phyloP scores from a whole-genome alignment of 2,113 vertebrate species.

The Sialia sialis region DNA sequence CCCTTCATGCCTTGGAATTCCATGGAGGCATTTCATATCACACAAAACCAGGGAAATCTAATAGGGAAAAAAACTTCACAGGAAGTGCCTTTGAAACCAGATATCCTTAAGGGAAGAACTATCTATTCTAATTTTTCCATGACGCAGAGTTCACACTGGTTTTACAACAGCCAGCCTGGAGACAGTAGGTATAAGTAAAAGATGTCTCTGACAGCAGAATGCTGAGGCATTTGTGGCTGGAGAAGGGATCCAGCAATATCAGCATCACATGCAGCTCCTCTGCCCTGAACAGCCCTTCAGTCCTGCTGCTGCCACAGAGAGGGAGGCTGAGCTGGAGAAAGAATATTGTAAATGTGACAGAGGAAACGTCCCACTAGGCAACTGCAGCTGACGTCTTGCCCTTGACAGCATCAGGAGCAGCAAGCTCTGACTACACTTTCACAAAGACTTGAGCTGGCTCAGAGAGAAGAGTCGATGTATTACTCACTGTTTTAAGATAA shows the following conservation, averaged over 20 bases:
- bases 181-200: neutral
- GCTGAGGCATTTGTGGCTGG: neutral
- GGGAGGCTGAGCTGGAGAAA: neutral
- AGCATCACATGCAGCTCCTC: neutral
- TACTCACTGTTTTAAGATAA: neutral
- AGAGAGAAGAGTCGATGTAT: neutral
- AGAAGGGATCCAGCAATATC: neutral
- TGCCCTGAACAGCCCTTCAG: neutral
- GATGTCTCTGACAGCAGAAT: neutral
- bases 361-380: neutral
- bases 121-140: neutral
- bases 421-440: neutral
- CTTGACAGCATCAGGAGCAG: neutral
- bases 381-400: neutral
- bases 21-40: neutral
- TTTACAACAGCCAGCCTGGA: neutral
- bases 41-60: neutral
- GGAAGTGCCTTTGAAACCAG: neutral
- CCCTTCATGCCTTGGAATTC: neutral
- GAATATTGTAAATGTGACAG: rapidly evolving
- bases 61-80: neutral
- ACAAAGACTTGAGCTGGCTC: neutral
- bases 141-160: neutral
- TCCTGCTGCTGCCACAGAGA: neutral
- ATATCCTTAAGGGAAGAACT: neutral